Base-by-base conservation (phyloP, 2,113 vertebrate genomes). In the Pagrus major region DNA sequence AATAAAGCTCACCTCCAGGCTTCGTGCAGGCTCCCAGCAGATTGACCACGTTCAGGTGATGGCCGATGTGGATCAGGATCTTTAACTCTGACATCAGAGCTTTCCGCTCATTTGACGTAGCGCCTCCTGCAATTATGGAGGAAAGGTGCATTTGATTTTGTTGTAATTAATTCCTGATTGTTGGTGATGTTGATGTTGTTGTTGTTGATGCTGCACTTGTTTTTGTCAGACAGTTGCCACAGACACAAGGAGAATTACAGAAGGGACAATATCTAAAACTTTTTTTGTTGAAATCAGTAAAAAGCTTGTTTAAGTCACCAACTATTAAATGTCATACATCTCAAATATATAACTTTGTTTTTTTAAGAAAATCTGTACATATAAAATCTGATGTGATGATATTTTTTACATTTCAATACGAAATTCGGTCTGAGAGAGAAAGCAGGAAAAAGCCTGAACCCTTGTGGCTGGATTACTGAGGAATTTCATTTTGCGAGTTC, bases 1-100 rank as follows among this genome's bases (percentile, higher is more conserved):
- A 15, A 41, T 31, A 8, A 52, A 51, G 29, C 95, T 95, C 77
- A 98, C 97, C 97, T 94, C 97, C 97, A 68, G 96, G 96, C 83
- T 98, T 98, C 15, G 97, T 98, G 87, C 97, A 98, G 35, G 97
- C 97, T 90, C 97, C 97, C 78, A 98, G 94, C 60, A 98, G 94
- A 93, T 98, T 98, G 84, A 98, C 97, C 27, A 98, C 97, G 0
- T 98, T 98, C 49, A 98, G 94, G 65, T 98, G 97, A 77, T 98
- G 96, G 29, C 97, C 97, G 41, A 98, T 98, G 61, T 98, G 97
- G 82, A 98, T 98, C 83, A 98, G 95, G 84, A 98, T 98, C 94
- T 98, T 98, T 88, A 98, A 91, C 84, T 98, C 97, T 1, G 97
- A 98, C 97, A 98, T 98, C 76, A 98, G 93, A 79, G 97, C 97